Base-by-base conservation (phyloP, 37 sponge, comb jelly and placozoan genomes). In the Hexactinellida sp. region DNA sequence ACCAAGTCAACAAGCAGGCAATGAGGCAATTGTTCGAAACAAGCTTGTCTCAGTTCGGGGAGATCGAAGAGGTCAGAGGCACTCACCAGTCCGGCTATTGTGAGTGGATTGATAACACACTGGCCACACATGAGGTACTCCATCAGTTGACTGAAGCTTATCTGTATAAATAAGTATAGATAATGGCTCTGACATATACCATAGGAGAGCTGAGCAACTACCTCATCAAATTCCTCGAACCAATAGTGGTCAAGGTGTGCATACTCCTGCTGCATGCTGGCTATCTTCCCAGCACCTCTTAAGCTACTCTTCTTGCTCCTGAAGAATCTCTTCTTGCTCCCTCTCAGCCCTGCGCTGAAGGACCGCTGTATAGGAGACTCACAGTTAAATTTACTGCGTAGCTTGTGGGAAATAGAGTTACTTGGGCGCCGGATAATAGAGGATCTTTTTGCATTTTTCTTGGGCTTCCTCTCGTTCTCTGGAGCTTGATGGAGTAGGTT, bases 51-150 rank as follows among this genome's bases (percentile, higher is more conserved):
- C 52, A 95, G 90, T 38, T 93, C 92, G 24, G 85, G 86, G 24
- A 93, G 85, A 38, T 95, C 95, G 47, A 85, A 92, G 38, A 89
- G 63, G 55, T 95, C 95, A 10, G 95, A 92, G n/a, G 90, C 89
- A 83, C 93, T 91, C 35, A 86, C 93, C 32, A 95, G 89, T 13
- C 93, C 95, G 0, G 92, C 90, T 1, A 95, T 52, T 24, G 87
- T 92, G 54, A 87, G 54, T 13, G 89, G 85, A 5, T 84, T 86
- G 54, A 95, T 91, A 54, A 83, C 36, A 38, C 95, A 95, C 25
- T 52, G 54, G 0, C 95, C 93, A 0, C 93, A 91, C 90, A 91
- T 89, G 16, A 93, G 87, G 83, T 95, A 95, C 34, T 54, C 85
- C 7, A 95, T 52, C 36, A 95, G 82, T 83, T 90, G 89, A 85